A percentile compares a stretch with the other conserved stretches of the same genome.
phyloP scores from a whole-genome alignment of 2,888 invertebrate species.

The Neocrepidodera transversa region DNA sequence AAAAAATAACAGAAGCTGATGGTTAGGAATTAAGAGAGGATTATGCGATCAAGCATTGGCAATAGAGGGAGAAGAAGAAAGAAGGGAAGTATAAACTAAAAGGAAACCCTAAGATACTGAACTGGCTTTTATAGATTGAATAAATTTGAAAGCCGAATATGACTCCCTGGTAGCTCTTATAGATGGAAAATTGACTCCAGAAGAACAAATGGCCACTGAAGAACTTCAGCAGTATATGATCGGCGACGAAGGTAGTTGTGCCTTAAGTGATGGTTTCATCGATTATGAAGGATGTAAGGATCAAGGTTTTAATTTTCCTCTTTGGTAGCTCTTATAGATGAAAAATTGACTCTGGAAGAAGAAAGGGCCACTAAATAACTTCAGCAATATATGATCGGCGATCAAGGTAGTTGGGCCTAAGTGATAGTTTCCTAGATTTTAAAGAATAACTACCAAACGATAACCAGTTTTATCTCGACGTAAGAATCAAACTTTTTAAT shows the following conservation, averaged over 20 bases:
- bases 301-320: too few relatives aligned
- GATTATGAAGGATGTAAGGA: slow-evolving; percentile 83
- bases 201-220: slow-evolving; percentile 78
- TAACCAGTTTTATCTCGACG: slow-evolving; percentile 65
- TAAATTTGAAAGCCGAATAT: slow-evolving; percentile 77
- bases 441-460: slow-evolving; percentile 71
- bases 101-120: slow-evolving; percentile 79
- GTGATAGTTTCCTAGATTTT: slow-evolving; percentile 33
- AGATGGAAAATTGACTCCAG: slow-evolving; percentile 74
- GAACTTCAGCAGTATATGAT: slow-evolving; percentile 89
- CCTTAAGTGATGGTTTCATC: slow-evolving; percentile 86
- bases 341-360: too few relatives aligned
- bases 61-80: slow-evolving; percentile 70
- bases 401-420: too few relatives aligned
- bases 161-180: slow-evolving; percentile 74
- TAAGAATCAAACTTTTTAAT: slow-evolving; percentile 72
- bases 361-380: too few relatives aligned
- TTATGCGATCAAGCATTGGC: slow-evolving; percentile 64
- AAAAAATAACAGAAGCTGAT: too few relatives aligned
- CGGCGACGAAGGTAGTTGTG: slow-evolving; percentile 92
- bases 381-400: too few relatives aligned
- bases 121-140: slow-evolving; percentile 73
- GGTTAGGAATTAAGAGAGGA: too few relatives aligned
- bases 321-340: too few relatives aligned
- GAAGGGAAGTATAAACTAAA: slow-evolving; percentile 72